Evolutionary conservation across 1,140 invertebrate genomes (phyloP), one percentile per base, ranked within the genome.

Genomic region (Cotesia vestalis): DNA sequence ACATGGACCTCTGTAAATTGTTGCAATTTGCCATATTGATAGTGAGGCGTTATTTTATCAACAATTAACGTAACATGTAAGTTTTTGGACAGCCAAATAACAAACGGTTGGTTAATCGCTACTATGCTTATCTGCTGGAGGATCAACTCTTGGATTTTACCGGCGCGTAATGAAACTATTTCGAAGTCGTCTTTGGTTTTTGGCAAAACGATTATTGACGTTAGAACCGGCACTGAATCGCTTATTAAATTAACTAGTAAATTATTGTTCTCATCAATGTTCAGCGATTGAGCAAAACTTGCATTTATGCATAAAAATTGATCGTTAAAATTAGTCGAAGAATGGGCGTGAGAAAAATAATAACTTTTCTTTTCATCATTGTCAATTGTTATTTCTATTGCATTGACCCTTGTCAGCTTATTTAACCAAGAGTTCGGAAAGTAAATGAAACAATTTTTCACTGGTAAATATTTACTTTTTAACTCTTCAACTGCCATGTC

Each of bases 181-280:
- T 90, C 88, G 83, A 88, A 89, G 76, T 91, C 90, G 73, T 88
- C 81, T 27, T 75, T 52, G n/a, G 81, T 87, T 40, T 82, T 67
- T 4, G 90, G 89, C 27, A 60, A 62, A 0, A 87, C 81, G 40
- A 69, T 64, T 36, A 85, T 70, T 63, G 77, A 82, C 34, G 74
- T 80, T 20, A 87, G 52, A 20, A 75, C 64, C 4, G 80, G 71
- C 12, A 78, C 66, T 14, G 27, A 27, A 27, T 80, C 60, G 17
- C 78, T 64, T 12, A 80, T 11, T 3, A 66, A 77, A 2, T 80
- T 79, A 20, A 85, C 76, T 20, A 77, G 73, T 36, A 88, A 80
- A 67, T 83, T 72, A 36, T 83, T 80, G 2, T 76, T 80, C 46
- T 88, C 83, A 20, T 78, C 73, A 9, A 88, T 82, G 2, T 78